Evolutionary conservation across 2,797 vertebrate genomes (phyloP).

Genomic region (Acanthurus leucopareius): DNA sequence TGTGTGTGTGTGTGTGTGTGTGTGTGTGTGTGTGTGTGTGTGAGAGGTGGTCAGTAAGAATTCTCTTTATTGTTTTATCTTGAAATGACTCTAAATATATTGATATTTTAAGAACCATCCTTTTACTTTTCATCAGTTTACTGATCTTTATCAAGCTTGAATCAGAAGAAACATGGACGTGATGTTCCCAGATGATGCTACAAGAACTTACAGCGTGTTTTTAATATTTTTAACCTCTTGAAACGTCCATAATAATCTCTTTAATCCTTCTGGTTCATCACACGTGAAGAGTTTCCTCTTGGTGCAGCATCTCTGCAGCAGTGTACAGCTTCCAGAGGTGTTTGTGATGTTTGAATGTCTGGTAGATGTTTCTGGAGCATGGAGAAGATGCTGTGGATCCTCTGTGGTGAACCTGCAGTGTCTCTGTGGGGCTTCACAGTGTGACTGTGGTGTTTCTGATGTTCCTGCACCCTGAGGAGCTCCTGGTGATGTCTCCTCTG

Average conservation of each 20-base stretch:
- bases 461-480: not conserved
- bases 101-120: no score
- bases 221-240: not conserved
- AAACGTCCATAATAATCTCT: not conserved
- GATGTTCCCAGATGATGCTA: not conserved
- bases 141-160: not conserved
- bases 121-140: not conserved
- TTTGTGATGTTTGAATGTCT: not conserved
- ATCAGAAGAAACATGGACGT: not conserved
- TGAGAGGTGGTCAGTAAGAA: not conserved
- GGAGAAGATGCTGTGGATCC: not conserved
- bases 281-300: not conserved
- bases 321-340: not conserved
- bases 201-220: not conserved
- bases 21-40: conserved; percentile 1
- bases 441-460: not conserved
- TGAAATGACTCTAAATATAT: no score
- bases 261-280: not conserved
- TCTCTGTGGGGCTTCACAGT: not conserved
- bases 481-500: not conserved
- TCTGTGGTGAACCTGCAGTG: not conserved
- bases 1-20: not conserved
- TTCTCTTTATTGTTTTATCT: no score
- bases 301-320: no score
- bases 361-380: not conserved